Conservation (phyloP, 2,797 vertebrate species). For the Chelidonichthys spinosus region DNA sequence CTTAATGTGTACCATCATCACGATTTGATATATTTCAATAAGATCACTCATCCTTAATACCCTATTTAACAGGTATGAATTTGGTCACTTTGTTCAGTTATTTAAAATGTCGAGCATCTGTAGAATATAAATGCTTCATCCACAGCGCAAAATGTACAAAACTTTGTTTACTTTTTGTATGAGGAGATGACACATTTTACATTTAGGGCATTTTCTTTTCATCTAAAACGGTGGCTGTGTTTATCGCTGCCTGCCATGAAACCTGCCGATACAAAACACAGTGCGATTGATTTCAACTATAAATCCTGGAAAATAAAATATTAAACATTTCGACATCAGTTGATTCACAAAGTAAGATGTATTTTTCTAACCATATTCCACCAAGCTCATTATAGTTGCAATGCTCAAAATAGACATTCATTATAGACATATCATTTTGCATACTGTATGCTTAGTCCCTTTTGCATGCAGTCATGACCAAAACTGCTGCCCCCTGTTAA, state of each 20-base stretch:
- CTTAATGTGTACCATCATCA: too few relatives aligned
- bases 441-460: not conserved
- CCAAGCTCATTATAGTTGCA: not conserved
- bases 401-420: not conserved
- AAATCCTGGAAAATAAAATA: not conserved
- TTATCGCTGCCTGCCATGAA: not conserved
- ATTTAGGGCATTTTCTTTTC: too few relatives aligned
- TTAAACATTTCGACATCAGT: not conserved
- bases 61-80: too few relatives aligned
- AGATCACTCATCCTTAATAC: too few relatives aligned
- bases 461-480: not conserved
- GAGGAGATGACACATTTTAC: too few relatives aligned
- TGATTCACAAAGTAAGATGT: not conserved
- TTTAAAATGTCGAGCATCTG: too few relatives aligned
- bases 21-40: too few relatives aligned
- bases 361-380: not conserved
- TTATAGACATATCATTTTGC: not conserved
- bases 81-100: too few relatives aligned
- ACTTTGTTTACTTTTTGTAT: too few relatives aligned
- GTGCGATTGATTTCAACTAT: not conserved
- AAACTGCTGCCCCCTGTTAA: not conserved
- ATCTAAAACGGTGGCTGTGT: too few relatives aligned
- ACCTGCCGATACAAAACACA: not conserved
- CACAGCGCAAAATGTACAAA: too few relatives aligned
- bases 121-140: too few relatives aligned